phyloP scores from a whole-genome alignment of 23 tunicate species.

The Aplidium turbinatum region DNA sequence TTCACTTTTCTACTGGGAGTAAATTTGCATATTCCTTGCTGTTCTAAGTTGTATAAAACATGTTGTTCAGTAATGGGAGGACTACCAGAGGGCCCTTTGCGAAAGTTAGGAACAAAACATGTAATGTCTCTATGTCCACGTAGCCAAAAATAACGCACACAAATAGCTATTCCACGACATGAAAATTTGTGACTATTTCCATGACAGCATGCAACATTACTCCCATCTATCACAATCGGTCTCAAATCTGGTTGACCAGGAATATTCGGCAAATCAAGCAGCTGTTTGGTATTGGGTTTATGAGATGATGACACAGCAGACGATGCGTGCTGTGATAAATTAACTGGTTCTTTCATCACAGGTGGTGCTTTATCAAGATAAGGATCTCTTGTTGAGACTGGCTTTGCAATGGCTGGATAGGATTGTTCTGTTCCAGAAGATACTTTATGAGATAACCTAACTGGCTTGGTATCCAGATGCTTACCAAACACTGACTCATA shows the following conservation, averaged over 20 bases:
- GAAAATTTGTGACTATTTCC: constrained; percentile 52
- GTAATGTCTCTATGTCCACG: constrained; percentile 68
- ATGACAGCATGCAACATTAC: constrained; percentile 73
- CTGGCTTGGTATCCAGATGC: too few species aligned
- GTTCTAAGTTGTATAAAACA: constrained; percentile 48
- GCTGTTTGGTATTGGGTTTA: constrained; percentile 38
- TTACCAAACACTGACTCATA: too few species aligned
- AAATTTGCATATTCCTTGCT: constrained; percentile 47
- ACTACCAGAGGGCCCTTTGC: constrained; percentile 49
- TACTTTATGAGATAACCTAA: too few species aligned
- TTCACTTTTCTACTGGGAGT: constrained; percentile 68
- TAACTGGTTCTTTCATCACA: too few species aligned
- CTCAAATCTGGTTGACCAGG: constrained; percentile 38
- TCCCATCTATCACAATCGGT: constrained; percentile 84
- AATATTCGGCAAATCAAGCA: constrained; percentile 26
- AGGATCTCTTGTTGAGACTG: too few species aligned
- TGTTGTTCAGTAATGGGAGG: constrained; percentile 56
- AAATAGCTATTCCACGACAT: constrained; percentile 85
- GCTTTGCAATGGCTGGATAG: too few species aligned
- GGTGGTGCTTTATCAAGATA: too few species aligned
- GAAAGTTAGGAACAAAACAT: constrained; percentile 81
- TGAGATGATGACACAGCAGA: too few species aligned
- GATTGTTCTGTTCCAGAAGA: too few species aligned
- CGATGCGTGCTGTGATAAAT: too few species aligned
- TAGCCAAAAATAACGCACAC: constrained; percentile 68